Percentiles rank a stretch among this genome's conserved stretches.
Conservation (phyloP, 2,888 invertebrate species). For the Serripes groenlandicus region DNA sequence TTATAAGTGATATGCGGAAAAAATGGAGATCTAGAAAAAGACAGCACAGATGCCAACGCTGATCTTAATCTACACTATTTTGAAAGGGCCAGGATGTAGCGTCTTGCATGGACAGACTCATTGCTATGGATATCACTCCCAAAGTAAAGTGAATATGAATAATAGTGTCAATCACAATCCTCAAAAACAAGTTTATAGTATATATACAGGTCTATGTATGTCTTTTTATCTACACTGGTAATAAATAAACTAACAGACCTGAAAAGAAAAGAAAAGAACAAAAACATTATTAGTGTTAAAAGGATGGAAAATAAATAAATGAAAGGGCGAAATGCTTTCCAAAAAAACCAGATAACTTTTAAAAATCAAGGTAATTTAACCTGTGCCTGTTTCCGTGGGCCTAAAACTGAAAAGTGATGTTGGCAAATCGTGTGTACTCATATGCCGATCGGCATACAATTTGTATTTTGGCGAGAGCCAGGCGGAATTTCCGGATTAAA, state of each 20-base stretch:
- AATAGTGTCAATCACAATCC: not conserved
- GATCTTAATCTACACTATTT: too few relatives aligned
- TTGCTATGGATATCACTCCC: not conserved
- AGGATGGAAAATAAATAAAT: not conserved
- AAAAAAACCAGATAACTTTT: too few relatives aligned
- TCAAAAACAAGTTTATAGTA: slow-evolving; percentile 7
- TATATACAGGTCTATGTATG: slow-evolving; percentile 43
- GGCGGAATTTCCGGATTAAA: too few relatives aligned
- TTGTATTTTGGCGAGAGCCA: too few relatives aligned
- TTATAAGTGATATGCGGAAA: not conserved
- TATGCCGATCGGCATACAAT: too few relatives aligned
- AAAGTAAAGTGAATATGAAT: slow-evolving; percentile 3
- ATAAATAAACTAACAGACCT: slow-evolving; percentile 40
- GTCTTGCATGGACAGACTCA: not conserved
- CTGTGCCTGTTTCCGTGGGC: too few relatives aligned
- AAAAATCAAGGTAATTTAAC: too few relatives aligned
- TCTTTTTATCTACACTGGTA: slow-evolving; percentile 37
- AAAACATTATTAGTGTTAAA: not conserved
- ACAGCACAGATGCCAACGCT: too few relatives aligned
- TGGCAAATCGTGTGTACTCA: too few relatives aligned
- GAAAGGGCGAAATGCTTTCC: not conserved
- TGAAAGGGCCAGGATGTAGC: too few relatives aligned
- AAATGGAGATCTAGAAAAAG: not conserved
- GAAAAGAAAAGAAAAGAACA: slow-evolving; percentile 24
- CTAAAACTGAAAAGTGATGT: too few relatives aligned